Percentiles rank a stretch among this genome's conserved stretches.
These are phyloP conservation scores for Menura novaehollandiae DNA, from an alignment of 2,113 vertebrate species.

Conservation along the genomic window DNA sequence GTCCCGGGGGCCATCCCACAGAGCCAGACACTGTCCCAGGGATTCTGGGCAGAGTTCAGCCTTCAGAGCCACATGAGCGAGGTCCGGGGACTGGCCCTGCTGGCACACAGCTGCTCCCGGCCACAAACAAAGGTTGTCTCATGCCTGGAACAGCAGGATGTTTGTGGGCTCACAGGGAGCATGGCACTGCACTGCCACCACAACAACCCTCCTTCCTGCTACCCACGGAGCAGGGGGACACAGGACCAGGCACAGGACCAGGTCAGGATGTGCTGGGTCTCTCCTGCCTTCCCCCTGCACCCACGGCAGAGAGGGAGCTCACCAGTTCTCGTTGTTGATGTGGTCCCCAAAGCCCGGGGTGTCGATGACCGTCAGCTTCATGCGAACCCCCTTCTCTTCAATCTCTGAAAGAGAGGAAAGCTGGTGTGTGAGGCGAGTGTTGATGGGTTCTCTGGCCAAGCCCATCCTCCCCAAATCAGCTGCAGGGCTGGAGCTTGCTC, in stretches of 20 bases:
- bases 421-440: fast-evolving
- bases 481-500: not conserved
- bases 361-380: constrained; percentile 97
- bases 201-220: not conserved
- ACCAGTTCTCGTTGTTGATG: constrained; percentile 99
- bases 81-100: not conserved
- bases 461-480: not conserved
- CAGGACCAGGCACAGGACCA: not conserved
- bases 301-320: not conserved
- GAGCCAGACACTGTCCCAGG: not conserved
- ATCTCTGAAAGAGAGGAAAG: constrained; percentile 77
- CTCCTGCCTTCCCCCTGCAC: not conserved
- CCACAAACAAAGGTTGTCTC: constrained; percentile 26
- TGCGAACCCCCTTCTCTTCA: constrained; percentile 96
- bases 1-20: fast-evolving
- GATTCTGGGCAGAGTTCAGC: not conserved
- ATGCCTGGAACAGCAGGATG: constrained; percentile 19
- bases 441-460: fast-evolving
- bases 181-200: not conserved
- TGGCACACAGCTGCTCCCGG: constrained; percentile 19
- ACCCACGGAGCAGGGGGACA: not conserved
- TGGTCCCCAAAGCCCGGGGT: constrained; percentile 97
- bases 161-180: constrained; percentile 8
- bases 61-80: not conserved
- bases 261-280: not conserved